Base-by-base conservation (phyloP, 2,797 vertebrate species). In the Pseudocheirus occidentalis region DNA sequence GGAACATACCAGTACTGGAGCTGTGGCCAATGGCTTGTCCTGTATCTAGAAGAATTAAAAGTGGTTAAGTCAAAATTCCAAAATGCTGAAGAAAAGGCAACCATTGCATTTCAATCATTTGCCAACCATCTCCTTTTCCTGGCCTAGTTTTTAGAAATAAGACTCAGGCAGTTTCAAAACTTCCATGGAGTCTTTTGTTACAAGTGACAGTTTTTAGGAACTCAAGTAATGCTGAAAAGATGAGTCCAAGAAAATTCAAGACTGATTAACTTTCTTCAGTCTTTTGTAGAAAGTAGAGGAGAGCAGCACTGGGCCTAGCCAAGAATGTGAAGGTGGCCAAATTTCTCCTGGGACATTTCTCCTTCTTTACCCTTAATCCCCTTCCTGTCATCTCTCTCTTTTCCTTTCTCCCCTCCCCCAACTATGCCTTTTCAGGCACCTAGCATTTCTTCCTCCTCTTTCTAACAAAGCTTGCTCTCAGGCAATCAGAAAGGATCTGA, bases 41-140 rank as follows among this genome's bases (percentile, higher is more conserved):
- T 46, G n/a, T 7, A 46, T 81, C 66, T 96, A 11, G 54, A 56
- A 24, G 46, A 28, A 90, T 59, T 59, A 90, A 94, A 94, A 87
- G 59, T 81, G 28, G 13, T 59, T 89, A 91, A 91, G 91, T 57
- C 10, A 1, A 91, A 93, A 94, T 93, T 87, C 73, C 12, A 56
- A 3, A 54, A 92, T 46, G 57, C n/a, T 57, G 56, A 93, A 95
- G 91, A 28, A 59, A 96, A 95, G 89, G 34, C 92, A 57, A 94
- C 93, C 14, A 58, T 3, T 58, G 62, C 31, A 24, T 90, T 90
- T 90, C 31, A 92, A 53, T 13, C 0, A 5, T 2, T 12, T 55
- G 16, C 5, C 87, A 91, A 57, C 16, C 5, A 31, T 53, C 50
- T 46, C 56, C 11, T 28, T 10, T 53, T 0, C 1, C 46, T 24